A percentile compares a stretch with the other conserved stretches of the same genome.
These are phyloP conservation scores for Hiodon tergisus DNA, from an alignment of 2,113 vertebrate species.

Conservation along the genomic window DNA sequence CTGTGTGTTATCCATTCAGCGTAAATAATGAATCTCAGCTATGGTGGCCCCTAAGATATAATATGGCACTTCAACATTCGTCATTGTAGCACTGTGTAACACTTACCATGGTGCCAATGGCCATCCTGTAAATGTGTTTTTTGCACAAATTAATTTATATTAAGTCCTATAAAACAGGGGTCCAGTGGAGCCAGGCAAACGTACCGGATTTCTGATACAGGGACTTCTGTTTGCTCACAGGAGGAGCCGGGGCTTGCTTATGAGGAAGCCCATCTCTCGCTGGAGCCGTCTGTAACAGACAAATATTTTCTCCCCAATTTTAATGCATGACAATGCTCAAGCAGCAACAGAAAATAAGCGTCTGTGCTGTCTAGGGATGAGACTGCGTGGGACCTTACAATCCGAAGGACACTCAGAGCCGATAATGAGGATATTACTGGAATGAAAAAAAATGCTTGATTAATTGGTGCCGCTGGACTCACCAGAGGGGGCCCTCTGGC, in stretches of 20 bases:
- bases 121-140: not conserved
- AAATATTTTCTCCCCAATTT: not conserved
- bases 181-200: conserved; percentile 4
- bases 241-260: conserved; percentile 27
- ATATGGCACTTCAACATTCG: no score
- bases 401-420: not conserved
- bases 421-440: no score
- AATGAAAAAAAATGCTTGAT: no score
- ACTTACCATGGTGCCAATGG: not conserved
- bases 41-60: no score
- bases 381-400: no score
- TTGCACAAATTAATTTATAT: not conserved
- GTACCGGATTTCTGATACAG: conserved; percentile 44
- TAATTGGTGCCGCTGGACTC: conserved; percentile 25
- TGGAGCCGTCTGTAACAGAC: conserved; percentile 35
- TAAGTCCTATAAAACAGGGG: not conserved
- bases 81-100: not conserved
- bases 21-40: no score
- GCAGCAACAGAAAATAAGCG: not conserved
- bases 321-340: no score
- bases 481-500: conserved; percentile 37
- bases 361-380: not conserved
- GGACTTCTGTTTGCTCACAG: conserved; percentile 40
- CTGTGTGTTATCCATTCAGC: no score
- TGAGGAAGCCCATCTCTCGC: conserved; percentile 35